These are phyloP conservation scores for Thalpophila matura DNA, from an alignment of 2,888 invertebrate species.

Conservation along the genomic window DNA sequence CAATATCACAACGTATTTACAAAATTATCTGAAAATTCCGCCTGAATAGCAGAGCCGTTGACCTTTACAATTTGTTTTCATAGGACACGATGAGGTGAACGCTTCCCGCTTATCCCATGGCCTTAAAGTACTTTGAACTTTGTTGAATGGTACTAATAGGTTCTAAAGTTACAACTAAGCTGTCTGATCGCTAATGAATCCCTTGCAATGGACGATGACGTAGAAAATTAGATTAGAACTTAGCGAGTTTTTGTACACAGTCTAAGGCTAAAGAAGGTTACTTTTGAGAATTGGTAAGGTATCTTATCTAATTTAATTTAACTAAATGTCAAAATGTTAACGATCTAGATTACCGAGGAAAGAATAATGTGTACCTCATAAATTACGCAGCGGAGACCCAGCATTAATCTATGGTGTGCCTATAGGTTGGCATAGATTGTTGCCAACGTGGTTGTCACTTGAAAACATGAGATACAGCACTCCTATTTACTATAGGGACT, in stretches of 20 bases:
- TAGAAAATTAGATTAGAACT: constrained; percentile 34
- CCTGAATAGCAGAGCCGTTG: constrained; percentile 9
- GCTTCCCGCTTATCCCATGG: constrained; percentile 17
- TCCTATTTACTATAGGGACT: too few species aligned
- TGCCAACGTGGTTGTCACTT: too few species aligned
- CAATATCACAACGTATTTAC: neutral
- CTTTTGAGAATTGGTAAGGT: neutral
- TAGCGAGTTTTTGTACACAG: constrained; percentile 19
- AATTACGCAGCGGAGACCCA: too few species aligned
- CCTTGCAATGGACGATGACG: constrained; percentile 23
- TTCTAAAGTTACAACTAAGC: constrained; percentile 40
- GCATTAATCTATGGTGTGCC: too few species aligned
- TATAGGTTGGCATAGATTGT: too few species aligned
- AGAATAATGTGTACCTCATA: too few species aligned
- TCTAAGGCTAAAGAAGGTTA: neutral
- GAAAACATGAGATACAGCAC: too few species aligned
- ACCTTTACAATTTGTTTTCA: constrained; percentile 13
- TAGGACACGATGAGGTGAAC: constrained; percentile 29
- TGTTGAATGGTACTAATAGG: constrained; percentile 23
- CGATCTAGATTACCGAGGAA: too few species aligned
- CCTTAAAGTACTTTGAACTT: constrained; percentile 36
- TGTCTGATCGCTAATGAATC: constrained; percentile 24
- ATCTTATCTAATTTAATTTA: neutral
- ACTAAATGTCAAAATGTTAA: constrained; percentile 10
- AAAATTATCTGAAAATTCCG: neutral